Evolutionary conservation across 2,888 invertebrate species (phyloP).

Genomic region (Chouioia cunea): DNA sequence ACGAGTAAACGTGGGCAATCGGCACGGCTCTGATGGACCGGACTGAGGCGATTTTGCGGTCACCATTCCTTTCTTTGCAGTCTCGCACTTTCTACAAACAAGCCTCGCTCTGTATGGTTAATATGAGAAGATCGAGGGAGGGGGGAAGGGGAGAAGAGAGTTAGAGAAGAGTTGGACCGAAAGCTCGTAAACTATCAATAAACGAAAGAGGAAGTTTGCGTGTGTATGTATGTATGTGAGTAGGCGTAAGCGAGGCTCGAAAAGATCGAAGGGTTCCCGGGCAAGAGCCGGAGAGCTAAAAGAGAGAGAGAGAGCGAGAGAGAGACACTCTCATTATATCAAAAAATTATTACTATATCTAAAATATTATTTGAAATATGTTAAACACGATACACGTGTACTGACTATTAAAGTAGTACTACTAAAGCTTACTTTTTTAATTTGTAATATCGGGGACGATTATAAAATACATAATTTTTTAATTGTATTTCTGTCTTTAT

Average conservation of each 20-base stretch:
- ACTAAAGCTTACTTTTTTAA: too few relatives aligned
- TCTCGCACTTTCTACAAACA: not conserved
- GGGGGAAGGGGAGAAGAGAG: not conserved
- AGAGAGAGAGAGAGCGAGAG: conserved; percentile 11
- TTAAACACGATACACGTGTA: too few relatives aligned
- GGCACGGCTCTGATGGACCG: conserved; percentile 41
- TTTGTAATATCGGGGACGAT: too few relatives aligned
- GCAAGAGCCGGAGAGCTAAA: not conserved
- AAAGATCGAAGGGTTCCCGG: conserved; percentile 30
- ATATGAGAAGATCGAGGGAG: conserved; percentile 5
- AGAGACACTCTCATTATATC: too few relatives aligned
- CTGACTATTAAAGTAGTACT: too few relatives aligned
- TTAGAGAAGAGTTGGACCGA: conserved; percentile 4
- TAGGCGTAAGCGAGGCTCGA: not conserved
- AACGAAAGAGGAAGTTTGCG: conserved; percentile 22
- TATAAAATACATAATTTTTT: too few relatives aligned
- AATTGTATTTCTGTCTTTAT: too few relatives aligned
- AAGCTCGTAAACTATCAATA: conserved; percentile 31
- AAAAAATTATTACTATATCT: too few relatives aligned
- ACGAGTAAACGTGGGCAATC: conserved; percentile 47
- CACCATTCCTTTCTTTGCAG: conserved; percentile 6
- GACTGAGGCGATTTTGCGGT: conserved; percentile 35
- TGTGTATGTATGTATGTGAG: not conserved
- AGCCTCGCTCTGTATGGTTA: not conserved
- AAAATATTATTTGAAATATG: too few relatives aligned